Percentiles rank a stretch among this genome's conserved stretches.
Conservation (phyloP, 2,888 invertebrate species). For the Lasioglossum leucozonium region DNA sequence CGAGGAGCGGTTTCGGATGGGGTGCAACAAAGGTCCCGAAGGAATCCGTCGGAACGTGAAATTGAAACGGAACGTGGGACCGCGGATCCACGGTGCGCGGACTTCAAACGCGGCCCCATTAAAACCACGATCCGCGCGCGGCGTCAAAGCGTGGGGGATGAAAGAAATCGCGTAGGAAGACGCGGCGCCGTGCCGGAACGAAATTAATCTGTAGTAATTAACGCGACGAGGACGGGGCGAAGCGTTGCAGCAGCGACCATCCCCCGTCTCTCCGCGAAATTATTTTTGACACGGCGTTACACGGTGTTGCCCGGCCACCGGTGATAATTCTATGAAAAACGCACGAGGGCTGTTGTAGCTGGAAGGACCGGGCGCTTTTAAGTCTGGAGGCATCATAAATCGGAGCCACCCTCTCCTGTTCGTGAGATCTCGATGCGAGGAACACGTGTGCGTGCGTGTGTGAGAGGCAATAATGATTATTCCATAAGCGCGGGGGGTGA, state of each 20-base stretch:
- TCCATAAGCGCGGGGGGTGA: slow-evolving; percentile 76
- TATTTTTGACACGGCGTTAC: slow-evolving; percentile 47
- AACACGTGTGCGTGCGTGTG: neutral
- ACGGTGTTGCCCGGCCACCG: neutral
- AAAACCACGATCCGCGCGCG: neutral
- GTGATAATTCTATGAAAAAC: slow-evolving; percentile 22
- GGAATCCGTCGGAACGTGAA: neutral
- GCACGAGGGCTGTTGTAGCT: neutral
- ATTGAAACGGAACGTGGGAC: neutral
- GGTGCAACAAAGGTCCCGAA: neutral
- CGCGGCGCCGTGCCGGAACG: neutral
- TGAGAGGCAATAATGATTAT: slow-evolving; percentile 80
- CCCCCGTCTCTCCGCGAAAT: slow-evolving; percentile 21
- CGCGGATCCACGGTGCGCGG: neutral
- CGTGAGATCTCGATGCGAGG: slow-evolving; percentile 46
- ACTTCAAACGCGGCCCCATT: slow-evolving; percentile 16
- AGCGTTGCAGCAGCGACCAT: neutral
- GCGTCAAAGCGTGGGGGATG: neutral
- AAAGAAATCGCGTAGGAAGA: neutral
- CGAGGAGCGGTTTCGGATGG: neutral
- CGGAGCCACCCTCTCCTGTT: slow-evolving; percentile 29
- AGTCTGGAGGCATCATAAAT: slow-evolving; percentile 49
- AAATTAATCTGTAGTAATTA: slow-evolving; percentile 60
- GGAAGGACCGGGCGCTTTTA: slow-evolving; percentile 28
- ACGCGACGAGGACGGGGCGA: slow-evolving; percentile 23